Percentiles rank a stretch among this genome's conserved stretches.
These are phyloP conservation scores for Flexamia atlantica DNA, from an alignment of 2,888 invertebrate genomes.

Conservation along the genomic window DNA sequence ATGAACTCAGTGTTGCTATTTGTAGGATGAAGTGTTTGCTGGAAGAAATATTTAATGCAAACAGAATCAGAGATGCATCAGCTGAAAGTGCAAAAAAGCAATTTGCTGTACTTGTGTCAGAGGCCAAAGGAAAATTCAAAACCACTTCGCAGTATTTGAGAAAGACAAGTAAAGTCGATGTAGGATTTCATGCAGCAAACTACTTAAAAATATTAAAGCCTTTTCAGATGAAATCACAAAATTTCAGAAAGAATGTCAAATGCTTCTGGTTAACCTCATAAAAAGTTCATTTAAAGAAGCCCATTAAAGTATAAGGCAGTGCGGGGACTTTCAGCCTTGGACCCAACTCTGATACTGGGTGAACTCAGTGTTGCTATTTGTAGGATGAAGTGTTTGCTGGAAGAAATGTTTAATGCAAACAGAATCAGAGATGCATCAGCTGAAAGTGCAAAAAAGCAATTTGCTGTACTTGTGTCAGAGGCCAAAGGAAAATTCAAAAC, in stretches of 20 bases:
- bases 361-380: too few species aligned
- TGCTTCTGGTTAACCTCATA: too few species aligned
- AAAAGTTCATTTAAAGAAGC: too few species aligned
- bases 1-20: too few species aligned
- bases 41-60: not conserved
- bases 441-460: constrained; percentile 8
- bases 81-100: constrained; percentile 8
- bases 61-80: constrained; percentile 2
- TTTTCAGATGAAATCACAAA: too few species aligned
- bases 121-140: constrained; percentile 7
- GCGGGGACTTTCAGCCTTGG: too few species aligned
- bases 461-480: not conserved
- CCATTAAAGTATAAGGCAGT: too few species aligned
- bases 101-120: not conserved
- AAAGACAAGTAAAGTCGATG: not conserved
- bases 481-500: constrained; percentile 12
- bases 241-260: too few species aligned
- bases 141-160: constrained; percentile 2
- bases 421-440: constrained; percentile 2
- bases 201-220: too few species aligned
- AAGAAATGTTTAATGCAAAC: constrained; percentile 3
- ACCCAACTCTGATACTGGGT: too few species aligned
- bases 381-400: not conserved
- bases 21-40: too few species aligned
- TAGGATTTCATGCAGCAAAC: too few species aligned